A percentile compares a stretch with the other conserved stretches of the same genome.
These are phyloP conservation scores for Sebastolobus alascanus DNA, from an alignment of 2,797 vertebrate genomes.

Conservation along the genomic window DNA sequence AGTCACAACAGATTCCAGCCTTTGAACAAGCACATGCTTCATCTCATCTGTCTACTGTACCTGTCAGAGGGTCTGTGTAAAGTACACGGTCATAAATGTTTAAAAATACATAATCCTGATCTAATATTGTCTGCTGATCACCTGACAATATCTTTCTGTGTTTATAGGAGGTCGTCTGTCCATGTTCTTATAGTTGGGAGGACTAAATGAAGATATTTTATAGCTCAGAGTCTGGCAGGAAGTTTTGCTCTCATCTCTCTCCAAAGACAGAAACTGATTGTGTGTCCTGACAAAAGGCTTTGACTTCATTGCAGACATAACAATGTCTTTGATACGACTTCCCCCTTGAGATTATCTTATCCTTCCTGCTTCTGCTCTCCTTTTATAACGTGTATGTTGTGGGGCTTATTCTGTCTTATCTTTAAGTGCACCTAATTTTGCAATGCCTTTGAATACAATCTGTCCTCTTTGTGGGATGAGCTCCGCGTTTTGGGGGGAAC, in stretches of 20 bases:
- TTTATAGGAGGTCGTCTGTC: not conserved
- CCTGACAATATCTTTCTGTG: not conserved
- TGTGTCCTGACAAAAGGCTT: constrained; percentile 31
- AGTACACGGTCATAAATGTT: not conserved
- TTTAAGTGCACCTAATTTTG: constrained; percentile 31
- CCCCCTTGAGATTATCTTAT: constrained; percentile 47
- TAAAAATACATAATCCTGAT: constrained; percentile 11
- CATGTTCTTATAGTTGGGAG: not conserved
- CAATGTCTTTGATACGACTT: constrained; percentile 56
- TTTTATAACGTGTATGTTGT: not conserved
- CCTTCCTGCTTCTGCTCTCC: constrained; percentile 26
- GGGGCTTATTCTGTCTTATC: constrained; percentile 32
- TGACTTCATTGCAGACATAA: constrained; percentile 34
- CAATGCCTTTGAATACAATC: constrained; percentile 23
- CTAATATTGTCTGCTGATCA: constrained; percentile 18
- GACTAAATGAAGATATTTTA: not conserved
- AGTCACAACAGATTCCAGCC: constrained; percentile 62
- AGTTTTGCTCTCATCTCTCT: constrained; percentile 29
- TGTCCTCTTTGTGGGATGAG: constrained; percentile 11
- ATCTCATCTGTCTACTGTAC: constrained; percentile 46
- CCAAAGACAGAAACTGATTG: constrained; percentile 38
- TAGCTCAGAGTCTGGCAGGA: constrained; percentile 37
- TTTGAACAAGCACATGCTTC: constrained; percentile 53
- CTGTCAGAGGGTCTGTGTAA: constrained; percentile 38
- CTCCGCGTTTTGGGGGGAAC: not conserved